These are phyloP conservation scores for Apocrypta bakeri DNA, from an alignment of 1,140 invertebrate genomes.

Conservation along the genomic window DNA sequence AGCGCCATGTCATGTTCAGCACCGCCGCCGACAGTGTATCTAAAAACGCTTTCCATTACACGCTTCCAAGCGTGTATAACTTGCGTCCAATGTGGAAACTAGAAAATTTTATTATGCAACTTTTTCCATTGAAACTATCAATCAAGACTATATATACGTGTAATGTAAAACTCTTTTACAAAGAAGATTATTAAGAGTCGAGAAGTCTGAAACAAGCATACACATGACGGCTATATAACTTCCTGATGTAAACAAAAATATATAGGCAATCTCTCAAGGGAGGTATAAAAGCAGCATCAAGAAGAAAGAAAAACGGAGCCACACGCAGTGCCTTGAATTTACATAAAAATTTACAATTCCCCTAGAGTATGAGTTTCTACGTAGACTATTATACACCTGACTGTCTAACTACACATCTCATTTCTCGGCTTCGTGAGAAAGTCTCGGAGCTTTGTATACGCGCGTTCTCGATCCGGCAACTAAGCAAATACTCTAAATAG, in stretches of 20 bases:
- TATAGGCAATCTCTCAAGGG: too few relatives aligned
- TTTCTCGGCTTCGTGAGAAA: not conserved
- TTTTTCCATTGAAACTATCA: not conserved
- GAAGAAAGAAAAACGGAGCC: too few relatives aligned
- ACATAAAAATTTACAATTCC: not conserved
- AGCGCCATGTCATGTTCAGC: slow-evolving; percentile 16
- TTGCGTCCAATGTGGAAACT: not conserved
- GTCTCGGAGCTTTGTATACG: not conserved
- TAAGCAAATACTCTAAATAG: slow-evolving; percentile 2
- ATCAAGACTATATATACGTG: not conserved
- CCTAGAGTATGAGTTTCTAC: not conserved
- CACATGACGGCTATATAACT: too few relatives aligned
- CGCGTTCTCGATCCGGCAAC: slow-evolving; percentile 3
- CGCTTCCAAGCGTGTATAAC: too few relatives aligned
- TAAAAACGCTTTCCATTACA: not conserved
- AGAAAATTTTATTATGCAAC: not conserved
- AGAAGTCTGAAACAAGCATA: too few relatives aligned
- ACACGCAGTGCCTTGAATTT: not conserved
- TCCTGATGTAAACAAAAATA: too few relatives aligned
- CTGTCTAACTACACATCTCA: not conserved
- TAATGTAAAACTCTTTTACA: too few relatives aligned
- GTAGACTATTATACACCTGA: not conserved
- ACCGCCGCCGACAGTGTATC: not conserved
- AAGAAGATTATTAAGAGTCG: too few relatives aligned
- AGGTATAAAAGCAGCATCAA: too few relatives aligned